Conservation (phyloP, 2,113 vertebrate species). For the Lipophrys pholis region DNA sequence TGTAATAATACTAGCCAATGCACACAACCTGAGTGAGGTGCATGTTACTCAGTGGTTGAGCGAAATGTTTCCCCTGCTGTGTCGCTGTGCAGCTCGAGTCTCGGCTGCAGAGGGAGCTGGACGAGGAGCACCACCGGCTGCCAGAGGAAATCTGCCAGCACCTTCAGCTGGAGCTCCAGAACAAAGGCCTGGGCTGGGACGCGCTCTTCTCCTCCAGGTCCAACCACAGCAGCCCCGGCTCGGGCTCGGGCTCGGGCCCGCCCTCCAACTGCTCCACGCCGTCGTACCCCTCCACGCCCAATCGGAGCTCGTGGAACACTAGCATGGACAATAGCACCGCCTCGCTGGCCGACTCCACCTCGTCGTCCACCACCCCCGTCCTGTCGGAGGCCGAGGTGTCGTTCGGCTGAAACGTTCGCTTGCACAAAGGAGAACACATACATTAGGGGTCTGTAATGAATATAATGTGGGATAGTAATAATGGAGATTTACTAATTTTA, state of each 20-base stretch:
- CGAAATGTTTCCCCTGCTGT: neutral
- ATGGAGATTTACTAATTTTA: constrained; percentile 65
- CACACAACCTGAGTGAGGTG: too few species aligned
- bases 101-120: constrained; percentile 79
- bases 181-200: constrained; percentile 73
- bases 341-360: constrained; percentile 72
- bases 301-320: constrained; percentile 62
- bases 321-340: constrained; percentile 73
- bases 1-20: too few species aligned
- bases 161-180: constrained; percentile 82
- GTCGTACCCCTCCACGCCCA: constrained; percentile 69
- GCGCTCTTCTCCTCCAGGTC: constrained; percentile 58
- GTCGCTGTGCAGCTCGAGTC: constrained; percentile 75
- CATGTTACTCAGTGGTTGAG: too few species aligned
- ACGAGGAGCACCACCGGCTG: constrained; percentile 77
- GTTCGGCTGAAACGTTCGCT: constrained; percentile 49
- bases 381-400: constrained; percentile 74
- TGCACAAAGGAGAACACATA: constrained; percentile 50
- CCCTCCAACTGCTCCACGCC: constrained; percentile 84
- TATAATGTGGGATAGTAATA: constrained; percentile 58
- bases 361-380: constrained; percentile 71
- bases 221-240: constrained; percentile 77
- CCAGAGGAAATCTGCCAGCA: constrained; percentile 84
- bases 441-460: constrained; percentile 58
- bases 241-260: constrained; percentile 68